Conservation (phyloP, 2,888 invertebrate genomes). For the Malachius bipustulatus region DNA sequence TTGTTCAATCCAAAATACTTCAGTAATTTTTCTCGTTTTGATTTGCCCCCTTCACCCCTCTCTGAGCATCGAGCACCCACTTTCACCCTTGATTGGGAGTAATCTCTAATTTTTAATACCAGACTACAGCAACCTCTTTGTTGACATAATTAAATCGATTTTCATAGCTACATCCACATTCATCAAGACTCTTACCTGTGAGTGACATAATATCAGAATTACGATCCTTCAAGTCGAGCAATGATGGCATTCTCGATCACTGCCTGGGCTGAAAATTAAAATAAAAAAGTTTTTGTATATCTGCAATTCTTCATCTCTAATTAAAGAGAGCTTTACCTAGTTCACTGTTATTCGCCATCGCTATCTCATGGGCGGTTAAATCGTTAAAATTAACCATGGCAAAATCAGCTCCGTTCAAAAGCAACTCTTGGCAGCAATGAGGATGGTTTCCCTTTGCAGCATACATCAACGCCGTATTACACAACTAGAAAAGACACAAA, state of each 20-base stretch:
- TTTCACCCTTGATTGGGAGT: too few relatives aligned
- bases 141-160: too few relatives aligned
- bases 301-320: neutral
- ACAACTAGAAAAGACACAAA: constrained; percentile 53
- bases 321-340: too few relatives aligned
- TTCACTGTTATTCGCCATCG: constrained; percentile 48
- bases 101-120: too few relatives aligned
- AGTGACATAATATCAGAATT: too few relatives aligned
- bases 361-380: constrained; percentile 74
- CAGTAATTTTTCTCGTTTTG: too few relatives aligned
- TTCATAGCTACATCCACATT: too few relatives aligned
- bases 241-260: neutral
- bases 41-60: too few relatives aligned
- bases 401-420: constrained; percentile 69
- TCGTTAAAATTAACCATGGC: constrained; percentile 69
- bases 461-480: constrained; percentile 85
- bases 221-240: neutral
- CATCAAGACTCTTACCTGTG: too few relatives aligned
- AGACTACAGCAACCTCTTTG: too few relatives aligned
- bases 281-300: neutral
- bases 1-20: too few relatives aligned
- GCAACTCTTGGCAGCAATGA: constrained; percentile 74
- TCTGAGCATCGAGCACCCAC: too few relatives aligned
- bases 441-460: constrained; percentile 84
- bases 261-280: neutral